Evolutionary conservation across 1,140 invertebrate species (phyloP).

Genomic region (Maniola jurtina): DNA sequence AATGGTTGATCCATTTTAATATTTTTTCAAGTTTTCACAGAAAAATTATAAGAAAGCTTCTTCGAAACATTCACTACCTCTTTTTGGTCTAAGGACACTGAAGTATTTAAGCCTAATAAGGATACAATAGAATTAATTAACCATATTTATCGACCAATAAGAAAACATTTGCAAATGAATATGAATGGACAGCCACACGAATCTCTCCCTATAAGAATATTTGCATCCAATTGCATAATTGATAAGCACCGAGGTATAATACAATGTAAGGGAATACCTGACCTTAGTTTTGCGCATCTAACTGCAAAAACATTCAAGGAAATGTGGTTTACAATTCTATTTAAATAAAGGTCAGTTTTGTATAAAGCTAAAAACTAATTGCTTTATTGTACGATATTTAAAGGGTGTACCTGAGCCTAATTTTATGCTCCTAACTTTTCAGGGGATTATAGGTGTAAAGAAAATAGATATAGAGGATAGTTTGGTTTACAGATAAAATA

Average conservation of each 20-base stretch:
- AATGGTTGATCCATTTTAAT: neutral
- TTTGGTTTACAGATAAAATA: neutral
- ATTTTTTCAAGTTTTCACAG: too few species aligned
- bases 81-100: too few species aligned
- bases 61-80: too few species aligned
- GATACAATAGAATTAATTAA: conserved; percentile 5
- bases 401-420: neutral
- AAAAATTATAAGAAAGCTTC: too few species aligned
- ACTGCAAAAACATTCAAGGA: too few species aligned
- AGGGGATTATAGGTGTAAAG: neutral
- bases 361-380: too few species aligned
- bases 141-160: neutral
- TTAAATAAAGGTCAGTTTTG: too few species aligned
- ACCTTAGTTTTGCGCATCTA: neutral
- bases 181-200: conserved; percentile 14
- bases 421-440: neutral
- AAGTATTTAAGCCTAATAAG: neutral
- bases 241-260: conserved; percentile 23
- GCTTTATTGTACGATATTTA: too few species aligned
- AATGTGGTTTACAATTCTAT: too few species aligned
- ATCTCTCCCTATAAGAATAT: conserved; percentile 18
- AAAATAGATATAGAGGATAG: neutral
- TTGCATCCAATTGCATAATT: conserved; percentile 33
- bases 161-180: conserved; percentile 19
- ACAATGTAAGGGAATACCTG: conserved; percentile 1